Evolutionary conservation across 2,888 invertebrate genomes (phyloP).

Genomic region (Eupithecia subumbrata): DNA sequence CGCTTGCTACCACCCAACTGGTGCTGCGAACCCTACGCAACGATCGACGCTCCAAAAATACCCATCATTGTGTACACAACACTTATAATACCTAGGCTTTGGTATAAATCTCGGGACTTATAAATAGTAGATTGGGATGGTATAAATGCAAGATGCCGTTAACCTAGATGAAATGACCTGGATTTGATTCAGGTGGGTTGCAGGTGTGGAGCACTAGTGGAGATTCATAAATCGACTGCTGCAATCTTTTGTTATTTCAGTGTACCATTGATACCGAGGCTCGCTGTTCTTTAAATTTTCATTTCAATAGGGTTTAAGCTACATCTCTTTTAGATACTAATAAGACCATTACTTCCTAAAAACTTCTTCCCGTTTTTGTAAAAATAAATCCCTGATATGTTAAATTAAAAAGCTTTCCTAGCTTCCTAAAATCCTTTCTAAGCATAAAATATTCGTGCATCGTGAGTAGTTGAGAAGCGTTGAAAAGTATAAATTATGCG

Average conservation of each 20-base stretch:
- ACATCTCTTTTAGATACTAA: background rate
- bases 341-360: background rate
- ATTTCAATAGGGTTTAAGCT: background rate
- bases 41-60: constrained; percentile 74
- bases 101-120: constrained; percentile 72
- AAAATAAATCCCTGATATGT: background rate
- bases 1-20: constrained; percentile 71
- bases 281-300: background rate
- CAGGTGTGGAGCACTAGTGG: constrained; percentile 13
- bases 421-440: background rate
- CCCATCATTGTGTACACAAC: constrained; percentile 79
- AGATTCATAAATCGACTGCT: background rate
- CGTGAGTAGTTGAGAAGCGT: background rate
- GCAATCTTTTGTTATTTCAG: background rate
- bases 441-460: background rate
- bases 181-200: constrained; percentile 23
- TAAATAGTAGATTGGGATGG: constrained; percentile 63
- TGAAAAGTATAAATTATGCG: background rate
- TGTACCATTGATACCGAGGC: background rate
- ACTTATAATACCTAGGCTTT: constrained; percentile 77
- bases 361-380: background rate
- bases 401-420: background rate
- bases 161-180: constrained; percentile 50
- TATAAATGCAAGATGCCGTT: constrained; percentile 54
- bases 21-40: constrained; percentile 56